phyloP scores from a whole-genome alignment of 2,888 invertebrate genomes.

The Buathra laborator region DNA sequence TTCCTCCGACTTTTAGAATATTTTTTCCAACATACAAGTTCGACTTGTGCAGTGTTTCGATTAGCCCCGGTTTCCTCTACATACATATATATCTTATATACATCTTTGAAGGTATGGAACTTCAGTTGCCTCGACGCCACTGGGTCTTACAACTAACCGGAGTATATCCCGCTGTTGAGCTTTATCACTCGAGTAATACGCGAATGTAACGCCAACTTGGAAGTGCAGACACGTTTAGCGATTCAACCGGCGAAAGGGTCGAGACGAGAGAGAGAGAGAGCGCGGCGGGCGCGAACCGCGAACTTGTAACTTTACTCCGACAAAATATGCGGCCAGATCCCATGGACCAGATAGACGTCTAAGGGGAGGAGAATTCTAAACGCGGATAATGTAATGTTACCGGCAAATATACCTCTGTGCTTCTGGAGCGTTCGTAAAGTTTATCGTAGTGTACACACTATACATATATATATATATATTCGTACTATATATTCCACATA shows the following conservation, averaged over 20 bases:
- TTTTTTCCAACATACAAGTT: no score
- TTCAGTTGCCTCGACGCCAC: slow-evolving; percentile 6
- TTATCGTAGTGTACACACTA: background rate
- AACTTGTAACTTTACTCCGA: slow-evolving; percentile 68
- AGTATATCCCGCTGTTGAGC: background rate
- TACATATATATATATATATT: no score
- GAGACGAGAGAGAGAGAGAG: slow-evolving; percentile 7
- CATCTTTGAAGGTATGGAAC: slow-evolving; percentile 4
- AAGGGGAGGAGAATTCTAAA: slow-evolving; percentile 75
- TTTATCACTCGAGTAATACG: slow-evolving; percentile 5
- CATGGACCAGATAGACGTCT: slow-evolving; percentile 74
- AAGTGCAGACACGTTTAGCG: background rate
- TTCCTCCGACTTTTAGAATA: no score
- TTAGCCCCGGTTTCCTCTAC: no score
- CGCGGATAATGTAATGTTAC: slow-evolving; percentile 76
- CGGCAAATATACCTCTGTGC: slow-evolving; percentile 75
- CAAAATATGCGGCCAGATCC: slow-evolving; percentile 75
- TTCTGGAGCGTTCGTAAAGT: slow-evolving; percentile 35
- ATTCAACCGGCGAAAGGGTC: slow-evolving; percentile 1
- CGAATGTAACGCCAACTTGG: slow-evolving; percentile 1
- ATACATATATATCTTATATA: background rate
- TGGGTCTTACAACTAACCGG: slow-evolving; percentile 9
- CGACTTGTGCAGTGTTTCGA: no score
- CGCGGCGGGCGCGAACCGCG: slow-evolving; percentile 17
- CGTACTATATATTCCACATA: background rate